Evolutionary conservation across 1,140 invertebrate genomes (phyloP).

Genomic region (Cyphomyrmex costatus): DNA sequence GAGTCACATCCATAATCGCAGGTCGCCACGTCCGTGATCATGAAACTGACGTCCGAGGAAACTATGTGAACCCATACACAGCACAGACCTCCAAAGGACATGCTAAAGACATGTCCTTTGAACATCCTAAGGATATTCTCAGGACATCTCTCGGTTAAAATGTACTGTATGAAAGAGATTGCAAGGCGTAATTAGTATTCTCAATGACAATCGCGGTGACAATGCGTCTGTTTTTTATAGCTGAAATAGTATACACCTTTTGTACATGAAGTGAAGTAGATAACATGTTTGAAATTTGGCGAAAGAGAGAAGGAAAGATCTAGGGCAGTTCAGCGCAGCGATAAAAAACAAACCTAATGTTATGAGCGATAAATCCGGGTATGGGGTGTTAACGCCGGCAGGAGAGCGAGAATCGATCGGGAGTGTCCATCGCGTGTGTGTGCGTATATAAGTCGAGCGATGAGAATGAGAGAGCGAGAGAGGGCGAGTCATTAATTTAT

Average conservation of each 20-base stretch:
- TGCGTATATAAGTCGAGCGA: conserved; percentile 57
- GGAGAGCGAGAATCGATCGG: conserved; percentile 26
- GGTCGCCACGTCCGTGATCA: no score
- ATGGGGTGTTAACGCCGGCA: conserved; percentile 32
- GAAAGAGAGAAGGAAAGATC: no score
- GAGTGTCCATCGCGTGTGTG: conserved; percentile 35
- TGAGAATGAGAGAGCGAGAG: conserved; percentile 14
- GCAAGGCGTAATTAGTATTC: background rate
- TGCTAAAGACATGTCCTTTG: no score
- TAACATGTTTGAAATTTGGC: no score
- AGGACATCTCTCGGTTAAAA: no score
- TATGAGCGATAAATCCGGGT: background rate
- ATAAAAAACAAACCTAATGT: background rate
- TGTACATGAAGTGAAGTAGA: no score
- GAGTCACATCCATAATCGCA: background rate
- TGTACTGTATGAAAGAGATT: background rate
- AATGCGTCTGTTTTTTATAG: no score
- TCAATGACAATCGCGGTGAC: background rate
- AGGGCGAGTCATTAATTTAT: conserved; percentile 58
- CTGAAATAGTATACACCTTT: no score
- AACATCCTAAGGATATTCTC: no score
- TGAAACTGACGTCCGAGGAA: conserved; percentile 19
- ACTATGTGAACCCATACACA: background rate
- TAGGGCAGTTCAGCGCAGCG: no score
- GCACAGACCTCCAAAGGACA: no score